Base-by-base conservation (phyloP, 2,113 vertebrate species). In the Stegastes partitus region DNA sequence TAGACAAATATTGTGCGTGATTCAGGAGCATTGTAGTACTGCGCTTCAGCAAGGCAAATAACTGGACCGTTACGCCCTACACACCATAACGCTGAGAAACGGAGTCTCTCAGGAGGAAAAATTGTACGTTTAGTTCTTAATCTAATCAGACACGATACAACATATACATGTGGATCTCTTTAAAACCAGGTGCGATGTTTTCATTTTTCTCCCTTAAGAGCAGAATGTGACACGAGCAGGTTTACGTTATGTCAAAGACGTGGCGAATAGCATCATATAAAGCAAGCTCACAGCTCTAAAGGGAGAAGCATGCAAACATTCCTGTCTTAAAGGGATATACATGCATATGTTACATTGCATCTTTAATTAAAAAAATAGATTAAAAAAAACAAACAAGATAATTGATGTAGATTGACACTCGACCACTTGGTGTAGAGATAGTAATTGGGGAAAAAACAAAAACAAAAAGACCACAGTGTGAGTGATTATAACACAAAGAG, bases 1-100 rank as follows among this genome's bases (percentile, higher is more conserved):
- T 18, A 53, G 22, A 81, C 49, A 12, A 45, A 26, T 44, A 25
- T 81, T 93, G 93, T 92, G 92, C 79, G 72, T 85, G 74, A 90
- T 70, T 90, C 55, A 65, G 78, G 47, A 81, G 56, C 69, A 55
- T 26, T 55, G 67, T 64, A 70, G 44, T 77, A 28, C 62, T 83
- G 66, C 8, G 11, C 66, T 85, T 75, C 31, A 62, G 66, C 37
- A 42, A 77, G 44, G 83, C 57, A 77, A 82, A 71, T 54, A 69
- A 75, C 28, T 56, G 66, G 66, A 80, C 83, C 15, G 6, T 31
- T 62, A 44, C 39, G 15, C 62, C 34, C 47, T 45, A 70, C 11
- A 31, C 47, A 62, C 5, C 22, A 58, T 25, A 0, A 61, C 44
- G 31, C 58, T 19, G 11, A 70, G 58, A 79, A 73, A 61, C 22